These are phyloP conservation scores for Spilogale gracilis DNA, from an alignment of 2,113 vertebrate species.

Conservation along the genomic window DNA sequence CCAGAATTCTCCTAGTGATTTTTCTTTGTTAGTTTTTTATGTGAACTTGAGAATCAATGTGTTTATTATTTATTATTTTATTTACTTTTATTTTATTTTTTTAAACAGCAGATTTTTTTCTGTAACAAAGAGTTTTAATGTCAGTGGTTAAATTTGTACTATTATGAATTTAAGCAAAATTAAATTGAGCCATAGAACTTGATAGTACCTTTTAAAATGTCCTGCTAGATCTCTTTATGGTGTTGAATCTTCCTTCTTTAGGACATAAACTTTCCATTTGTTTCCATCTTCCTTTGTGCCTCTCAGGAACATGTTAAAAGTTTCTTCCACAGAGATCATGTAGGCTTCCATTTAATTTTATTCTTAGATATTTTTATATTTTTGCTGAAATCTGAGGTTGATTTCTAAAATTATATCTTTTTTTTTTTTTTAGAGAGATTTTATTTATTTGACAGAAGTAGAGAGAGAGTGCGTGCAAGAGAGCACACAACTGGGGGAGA, in stretches of 20 bases:
- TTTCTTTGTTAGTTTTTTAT: neutral
- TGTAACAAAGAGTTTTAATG: constrained; percentile 52
- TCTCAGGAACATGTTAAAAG: neutral
- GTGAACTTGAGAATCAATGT: neutral
- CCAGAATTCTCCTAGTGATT: neutral
- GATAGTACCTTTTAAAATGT: constrained; percentile 16
- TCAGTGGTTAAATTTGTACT: neutral
- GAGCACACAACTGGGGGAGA: no score
- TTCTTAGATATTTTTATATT: neutral
- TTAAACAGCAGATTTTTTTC: constrained; percentile 60
- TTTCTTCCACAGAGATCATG: neutral
- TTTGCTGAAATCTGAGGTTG: neutral
- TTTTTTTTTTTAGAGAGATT: no score
- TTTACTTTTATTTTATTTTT: neutral
- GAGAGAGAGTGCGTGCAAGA: no score
- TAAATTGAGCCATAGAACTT: constrained; percentile 63
- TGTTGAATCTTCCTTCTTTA: neutral
- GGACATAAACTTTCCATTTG: neutral
- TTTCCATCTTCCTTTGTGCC: neutral
- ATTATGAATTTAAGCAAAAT: constrained; percentile 68
- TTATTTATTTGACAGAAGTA: no score
- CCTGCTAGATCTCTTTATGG: neutral
- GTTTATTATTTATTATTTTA: neutral
- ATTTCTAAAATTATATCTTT: neutral
- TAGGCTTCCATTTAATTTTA: neutral